Evolutionary conservation across 2,888 invertebrate genomes (phyloP).

Genomic region (Hypselothyrea guttata): DNA sequence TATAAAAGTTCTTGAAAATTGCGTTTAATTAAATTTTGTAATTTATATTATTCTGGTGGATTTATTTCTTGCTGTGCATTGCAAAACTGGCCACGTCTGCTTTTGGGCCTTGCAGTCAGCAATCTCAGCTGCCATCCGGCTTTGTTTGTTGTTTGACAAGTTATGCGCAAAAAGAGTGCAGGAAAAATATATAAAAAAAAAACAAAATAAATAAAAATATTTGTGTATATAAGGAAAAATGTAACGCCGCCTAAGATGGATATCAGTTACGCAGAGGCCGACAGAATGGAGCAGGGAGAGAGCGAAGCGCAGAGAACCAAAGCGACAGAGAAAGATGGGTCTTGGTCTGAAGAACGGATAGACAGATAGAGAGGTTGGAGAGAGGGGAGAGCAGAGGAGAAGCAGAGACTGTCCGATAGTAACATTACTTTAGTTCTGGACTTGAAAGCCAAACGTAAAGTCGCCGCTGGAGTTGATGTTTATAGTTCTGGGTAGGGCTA

Average conservation of each 20-base stretch:
- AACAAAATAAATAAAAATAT: conserved; percentile 27
- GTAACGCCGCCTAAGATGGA: conserved; percentile 71
- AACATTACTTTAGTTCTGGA: no score
- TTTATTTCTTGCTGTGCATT: conserved; percentile 28
- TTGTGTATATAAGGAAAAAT: conserved; percentile 47
- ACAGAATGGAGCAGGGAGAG: neutral
- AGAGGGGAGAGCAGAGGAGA: neutral
- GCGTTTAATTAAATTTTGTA: no score
- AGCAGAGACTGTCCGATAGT: no score
- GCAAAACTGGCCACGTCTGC: conserved; percentile 20
- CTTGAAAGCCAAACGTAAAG: no score
- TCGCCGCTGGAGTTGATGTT: no score
- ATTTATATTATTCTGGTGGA: no score
- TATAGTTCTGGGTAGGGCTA: no score
- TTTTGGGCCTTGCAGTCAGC: conserved; percentile 16
- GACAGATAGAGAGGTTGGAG: neutral
- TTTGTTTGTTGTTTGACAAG: conserved; percentile 72
- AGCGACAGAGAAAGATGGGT: neutral
- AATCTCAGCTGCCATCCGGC: conserved; percentile 34
- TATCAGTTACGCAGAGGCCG: conserved; percentile 65
- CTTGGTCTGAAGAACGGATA: neutral
- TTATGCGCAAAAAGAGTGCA: conserved; percentile 50
- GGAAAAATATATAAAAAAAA: conserved; percentile 14
- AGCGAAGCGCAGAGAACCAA: neutral
- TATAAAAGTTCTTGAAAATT: no score